Evolutionary conservation across 1,140 invertebrate species (phyloP).

Genomic region (Mercenaria mercenaria): DNA sequence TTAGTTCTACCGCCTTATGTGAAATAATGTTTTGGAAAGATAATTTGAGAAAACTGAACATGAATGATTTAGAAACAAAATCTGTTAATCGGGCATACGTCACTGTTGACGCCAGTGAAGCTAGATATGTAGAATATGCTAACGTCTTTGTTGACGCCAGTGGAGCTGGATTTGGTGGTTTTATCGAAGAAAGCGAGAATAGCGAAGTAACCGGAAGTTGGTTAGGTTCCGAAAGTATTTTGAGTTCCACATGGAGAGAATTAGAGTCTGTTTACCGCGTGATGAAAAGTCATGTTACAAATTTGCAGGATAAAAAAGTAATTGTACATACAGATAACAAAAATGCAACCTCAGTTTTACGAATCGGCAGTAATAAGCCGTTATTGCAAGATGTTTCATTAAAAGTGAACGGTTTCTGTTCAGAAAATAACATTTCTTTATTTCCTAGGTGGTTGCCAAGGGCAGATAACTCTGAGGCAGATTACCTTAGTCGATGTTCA

Average conservation of each 20-base stretch:
- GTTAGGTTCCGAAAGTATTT: background rate
- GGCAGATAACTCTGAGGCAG: too few relatives aligned
- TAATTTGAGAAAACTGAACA: constrained; percentile 6
- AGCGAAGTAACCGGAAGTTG: background rate
- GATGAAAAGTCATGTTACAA: background rate
- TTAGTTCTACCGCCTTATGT: background rate
- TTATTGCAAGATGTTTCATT: constrained; percentile 35
- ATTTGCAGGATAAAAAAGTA: background rate
- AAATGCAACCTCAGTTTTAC: constrained; percentile 2
- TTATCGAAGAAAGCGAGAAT: background rate
- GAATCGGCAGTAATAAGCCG: constrained; percentile 24
- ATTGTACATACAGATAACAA: constrained; percentile 25
- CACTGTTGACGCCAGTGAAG: constrained; percentile 31
- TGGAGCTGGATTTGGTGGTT: background rate
- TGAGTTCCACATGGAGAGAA: constrained; percentile 26
- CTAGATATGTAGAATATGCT: background rate
- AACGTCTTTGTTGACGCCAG: constrained; percentile 7
- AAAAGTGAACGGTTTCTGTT: constrained; percentile 1
- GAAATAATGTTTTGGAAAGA: constrained; percentile 36
- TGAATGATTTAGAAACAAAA: background rate
- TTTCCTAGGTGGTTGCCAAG: background rate
- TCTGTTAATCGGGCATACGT: background rate
- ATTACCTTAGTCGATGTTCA: constrained; percentile 46
- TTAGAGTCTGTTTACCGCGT: constrained; percentile 16
- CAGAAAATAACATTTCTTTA: background rate